Base-by-base conservation (phyloP, 1,140 invertebrate genomes). In the Aleiodes sp. region DNA sequence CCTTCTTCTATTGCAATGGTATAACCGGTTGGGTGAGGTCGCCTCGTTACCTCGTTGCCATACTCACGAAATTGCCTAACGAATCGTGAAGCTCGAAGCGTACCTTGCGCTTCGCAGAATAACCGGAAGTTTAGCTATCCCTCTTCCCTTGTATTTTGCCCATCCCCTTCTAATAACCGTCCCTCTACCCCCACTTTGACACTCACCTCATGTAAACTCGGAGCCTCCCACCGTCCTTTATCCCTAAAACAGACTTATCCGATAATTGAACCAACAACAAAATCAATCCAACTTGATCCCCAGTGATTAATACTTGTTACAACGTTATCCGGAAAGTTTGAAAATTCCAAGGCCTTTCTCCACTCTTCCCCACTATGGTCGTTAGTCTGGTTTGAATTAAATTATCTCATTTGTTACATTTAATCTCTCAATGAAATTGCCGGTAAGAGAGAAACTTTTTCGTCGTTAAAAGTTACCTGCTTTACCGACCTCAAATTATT, bases 21-120 rank as follows among this genome's bases (percentile, higher is more conserved):
- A 12, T 24, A 19, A 19, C 24, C 39, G 26, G 14, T 21, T 62
- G 31, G 26, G 61, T 37, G 67, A 46, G 60, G 60, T 63, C 29
- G 60, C 41, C 67, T 69, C 67, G 67, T 69, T 69, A 69, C 67
- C 60, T 63, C 60, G 67, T 63, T 69, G 60, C 67, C 60, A 63
- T 69, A 62, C 59, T 62, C 67, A 19, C 64, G 19, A 26, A 69
- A 69, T 69, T 69, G 67, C 60, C 57, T 69, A 69, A 69, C 67
- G 67, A 69, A 69, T 69, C 67, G 67, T 63, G 43, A 69, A 33
- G 29, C 60, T 69, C 39, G 28, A 28, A 39, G 60, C 67, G 67
- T 63, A 63, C 67, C 46, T 63, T 63, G 41, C 60, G 67, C 41
- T 56, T 63, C 67, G 29, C 67, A 28, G 37, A 16, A 31, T 14